Evolutionary conservation across 2,113 vertebrate genomes (phyloP).

Genomic region (Conger conger): DNA sequence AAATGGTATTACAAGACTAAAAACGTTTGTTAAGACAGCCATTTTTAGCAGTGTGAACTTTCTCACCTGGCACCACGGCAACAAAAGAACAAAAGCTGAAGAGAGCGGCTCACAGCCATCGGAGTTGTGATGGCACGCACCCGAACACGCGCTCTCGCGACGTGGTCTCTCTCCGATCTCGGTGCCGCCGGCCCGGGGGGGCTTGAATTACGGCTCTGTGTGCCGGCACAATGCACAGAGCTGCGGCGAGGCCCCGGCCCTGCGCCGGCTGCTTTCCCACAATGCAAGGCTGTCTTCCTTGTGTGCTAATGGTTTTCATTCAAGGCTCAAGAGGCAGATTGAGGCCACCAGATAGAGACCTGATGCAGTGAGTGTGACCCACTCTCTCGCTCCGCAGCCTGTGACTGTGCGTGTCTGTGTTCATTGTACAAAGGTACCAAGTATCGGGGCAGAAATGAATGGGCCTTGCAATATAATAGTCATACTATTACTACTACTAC

Average conservation of each 20-base stretch:
- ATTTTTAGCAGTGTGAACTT: no score
- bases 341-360: neutral
- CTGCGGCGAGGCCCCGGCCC: neutral
- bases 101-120: neutral
- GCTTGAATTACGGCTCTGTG: conserved; percentile 13
- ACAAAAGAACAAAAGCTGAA: neutral
- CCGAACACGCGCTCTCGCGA: neutral
- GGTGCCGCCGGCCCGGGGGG: neutral
- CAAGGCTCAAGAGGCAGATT: neutral
- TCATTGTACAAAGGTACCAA: neutral
- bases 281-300: neutral
- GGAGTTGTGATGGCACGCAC: neutral
- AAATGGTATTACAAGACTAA: no score
- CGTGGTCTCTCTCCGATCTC: neutral
- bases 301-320: neutral
- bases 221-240: neutral
- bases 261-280: neutral
- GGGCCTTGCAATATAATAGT: neutral
- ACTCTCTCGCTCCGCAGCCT: neutral
- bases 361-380: neutral
- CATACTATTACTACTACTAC: no score
- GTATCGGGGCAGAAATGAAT: neutral
- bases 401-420: neutral
- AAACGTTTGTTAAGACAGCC: no score
- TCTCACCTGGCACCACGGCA: neutral